Percentiles rank a stretch among this genome's conserved stretches.
phyloP scores from a whole-genome alignment of 2,113 vertebrate species.

The Aleadryas rufinucha region DNA sequence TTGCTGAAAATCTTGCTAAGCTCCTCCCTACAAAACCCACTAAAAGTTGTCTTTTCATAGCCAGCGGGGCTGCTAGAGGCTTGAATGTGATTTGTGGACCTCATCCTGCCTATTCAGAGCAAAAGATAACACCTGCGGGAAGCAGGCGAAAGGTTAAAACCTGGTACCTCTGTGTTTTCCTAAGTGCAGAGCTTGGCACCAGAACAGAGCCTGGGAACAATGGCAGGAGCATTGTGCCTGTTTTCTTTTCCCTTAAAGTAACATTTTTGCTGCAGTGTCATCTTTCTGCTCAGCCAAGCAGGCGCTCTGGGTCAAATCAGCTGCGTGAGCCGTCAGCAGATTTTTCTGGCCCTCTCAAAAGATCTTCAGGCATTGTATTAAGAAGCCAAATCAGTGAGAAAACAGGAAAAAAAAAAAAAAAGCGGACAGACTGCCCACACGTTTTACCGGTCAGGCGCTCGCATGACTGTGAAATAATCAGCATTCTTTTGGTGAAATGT shows the following conservation, averaged over 20 bases:
- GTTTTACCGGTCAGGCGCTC: slow-evolving; percentile 55
- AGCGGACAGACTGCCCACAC: slow-evolving; percentile 10
- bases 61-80: not conserved
- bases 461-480: slow-evolving; percentile 64
- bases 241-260: slow-evolving; percentile 66
- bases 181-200: slow-evolving; percentile 48
- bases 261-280: slow-evolving; percentile 69
- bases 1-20: not conserved
- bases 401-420: not conserved
- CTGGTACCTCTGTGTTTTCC: slow-evolving; percentile 50
- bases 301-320: slow-evolving; percentile 70
- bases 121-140: slow-evolving; percentile 57
- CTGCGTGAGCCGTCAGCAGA: slow-evolving; percentile 74
- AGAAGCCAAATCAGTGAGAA: slow-evolving; percentile 38
- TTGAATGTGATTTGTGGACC: not conserved
- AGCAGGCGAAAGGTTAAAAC: slow-evolving; percentile 53
- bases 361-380: slow-evolving; percentile 38
- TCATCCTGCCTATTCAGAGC: slow-evolving; percentile 38
- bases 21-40: not conserved
- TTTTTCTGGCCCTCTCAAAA: slow-evolving; percentile 52
- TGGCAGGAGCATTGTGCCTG: slow-evolving; percentile 44
- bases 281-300: slow-evolving; percentile 70
- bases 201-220: slow-evolving; percentile 59
- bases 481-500: slow-evolving; percentile 63
- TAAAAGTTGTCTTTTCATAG: not conserved